These are phyloP conservation scores for Hirudinaria manillensis DNA, from an alignment of 2,888 invertebrate genomes.

Conservation along the genomic window DNA sequence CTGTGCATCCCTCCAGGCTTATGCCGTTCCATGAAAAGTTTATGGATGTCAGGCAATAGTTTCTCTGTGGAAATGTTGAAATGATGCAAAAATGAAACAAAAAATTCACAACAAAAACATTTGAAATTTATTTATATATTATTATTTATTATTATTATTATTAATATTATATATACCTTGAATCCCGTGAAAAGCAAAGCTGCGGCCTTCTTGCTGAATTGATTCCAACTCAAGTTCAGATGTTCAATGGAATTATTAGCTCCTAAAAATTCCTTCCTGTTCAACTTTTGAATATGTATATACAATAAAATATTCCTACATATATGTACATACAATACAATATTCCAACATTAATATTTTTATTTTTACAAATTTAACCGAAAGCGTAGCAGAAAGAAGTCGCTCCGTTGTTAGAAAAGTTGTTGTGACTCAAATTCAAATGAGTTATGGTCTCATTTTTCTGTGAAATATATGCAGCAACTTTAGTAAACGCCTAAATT, in stretches of 20 bases:
- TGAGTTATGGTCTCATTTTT: slow-evolving; percentile 43
- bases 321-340: neutral
- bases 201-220: slow-evolving; percentile 48
- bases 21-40: slow-evolving; percentile 51
- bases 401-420: slow-evolving; percentile 46
- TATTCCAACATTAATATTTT: neutral
- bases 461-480: slow-evolving; percentile 27
- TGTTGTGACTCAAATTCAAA: slow-evolving; percentile 48
- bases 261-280: slow-evolving; percentile 29
- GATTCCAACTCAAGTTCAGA: slow-evolving; percentile 51
- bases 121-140: too few relatives aligned
- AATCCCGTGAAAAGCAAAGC: slow-evolving; percentile 48
- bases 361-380: slow-evolving; percentile 39
- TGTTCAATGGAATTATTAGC: slow-evolving; percentile 41
- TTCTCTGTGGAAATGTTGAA: slow-evolving; percentile 29
- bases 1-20: slow-evolving; percentile 48
- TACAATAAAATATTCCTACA: neutral
- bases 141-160: too few relatives aligned
- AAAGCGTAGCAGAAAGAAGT: slow-evolving; percentile 45
- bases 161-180: slow-evolving; percentile 40
- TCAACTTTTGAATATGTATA: neutral
- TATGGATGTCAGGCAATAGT: slow-evolving; percentile 35
- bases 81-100: neutral
- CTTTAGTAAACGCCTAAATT: neutral
- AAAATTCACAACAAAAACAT: too few relatives aligned